Conservation (phyloP, 2,797 vertebrate species). For the Odontamblyopus lacepedii region DNA sequence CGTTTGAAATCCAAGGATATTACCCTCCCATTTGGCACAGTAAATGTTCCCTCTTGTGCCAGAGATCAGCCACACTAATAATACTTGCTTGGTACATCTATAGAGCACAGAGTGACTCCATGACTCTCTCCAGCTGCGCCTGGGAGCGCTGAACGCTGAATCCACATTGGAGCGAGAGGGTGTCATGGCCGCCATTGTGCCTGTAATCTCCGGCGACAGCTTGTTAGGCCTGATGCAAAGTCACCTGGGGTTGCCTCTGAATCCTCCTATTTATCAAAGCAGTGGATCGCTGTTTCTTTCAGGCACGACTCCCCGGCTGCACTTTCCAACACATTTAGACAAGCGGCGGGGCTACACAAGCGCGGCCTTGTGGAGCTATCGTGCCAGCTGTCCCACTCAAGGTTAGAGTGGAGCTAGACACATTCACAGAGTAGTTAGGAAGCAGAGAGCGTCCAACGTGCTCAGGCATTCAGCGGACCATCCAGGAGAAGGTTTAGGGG, state of each 20-base stretch:
- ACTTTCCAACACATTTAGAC: slow-evolving; percentile 25
- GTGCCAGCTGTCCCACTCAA: slow-evolving; percentile 45
- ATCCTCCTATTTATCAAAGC: slow-evolving; percentile 28
- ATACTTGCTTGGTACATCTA: slow-evolving; percentile 13
- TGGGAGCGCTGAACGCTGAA: slow-evolving; percentile 28
- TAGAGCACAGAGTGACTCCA: slow-evolving; percentile 16
- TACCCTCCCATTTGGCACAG: neutral
- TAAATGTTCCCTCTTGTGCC: neutral
- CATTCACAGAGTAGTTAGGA: slow-evolving; percentile 19
- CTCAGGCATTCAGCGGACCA: slow-evolving; percentile 9
- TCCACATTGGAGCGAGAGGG: slow-evolving; percentile 33
- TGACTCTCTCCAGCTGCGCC: slow-evolving; percentile 8
- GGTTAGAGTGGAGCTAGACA: slow-evolving; percentile 5
- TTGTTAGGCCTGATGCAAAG: slow-evolving; percentile 32
- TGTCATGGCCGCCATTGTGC: slow-evolving; percentile 29
- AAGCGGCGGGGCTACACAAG: slow-evolving; percentile 29
- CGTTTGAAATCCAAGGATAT: neutral
- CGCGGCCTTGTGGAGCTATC: slow-evolving; percentile 33
- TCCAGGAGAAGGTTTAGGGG: neutral
- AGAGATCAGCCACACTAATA: neutral
- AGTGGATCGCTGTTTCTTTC: slow-evolving; percentile 19
- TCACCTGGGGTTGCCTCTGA: slow-evolving; percentile 20
- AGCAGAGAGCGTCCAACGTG: slow-evolving; percentile 15
- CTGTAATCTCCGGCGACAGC: slow-evolving; percentile 32
- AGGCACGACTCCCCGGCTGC: slow-evolving; percentile 14